Percentiles rank a stretch among this genome's conserved stretches.
Conservation (phyloP, 2,113 vertebrate species). For the Brachirus orientalis region DNA sequence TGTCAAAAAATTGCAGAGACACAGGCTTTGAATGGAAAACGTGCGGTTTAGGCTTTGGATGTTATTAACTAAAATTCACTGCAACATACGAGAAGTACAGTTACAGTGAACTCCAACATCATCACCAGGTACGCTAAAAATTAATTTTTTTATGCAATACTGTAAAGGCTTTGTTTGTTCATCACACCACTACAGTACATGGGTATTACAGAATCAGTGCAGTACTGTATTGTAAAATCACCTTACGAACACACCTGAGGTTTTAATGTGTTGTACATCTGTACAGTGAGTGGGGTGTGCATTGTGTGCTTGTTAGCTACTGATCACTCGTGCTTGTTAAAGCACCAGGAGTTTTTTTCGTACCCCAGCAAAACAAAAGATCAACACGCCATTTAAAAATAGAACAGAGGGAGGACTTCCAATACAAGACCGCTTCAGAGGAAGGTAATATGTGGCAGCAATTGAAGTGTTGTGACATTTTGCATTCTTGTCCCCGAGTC, state of each 20-base stretch:
- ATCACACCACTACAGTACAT: too few species aligned
- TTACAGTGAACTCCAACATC: too few species aligned
- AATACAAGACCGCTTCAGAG: conserved; percentile 6
- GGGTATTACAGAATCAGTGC: too few species aligned
- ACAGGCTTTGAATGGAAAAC: neutral
- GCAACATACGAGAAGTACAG: too few species aligned
- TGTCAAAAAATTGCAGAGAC: too few species aligned
- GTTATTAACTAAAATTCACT: neutral
- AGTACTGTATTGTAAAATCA: too few species aligned
- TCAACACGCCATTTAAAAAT: conserved; percentile 42
- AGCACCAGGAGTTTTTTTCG: neutral
- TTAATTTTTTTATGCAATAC: too few species aligned
- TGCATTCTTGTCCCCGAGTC: conserved; percentile 60
- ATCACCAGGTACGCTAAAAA: too few species aligned
- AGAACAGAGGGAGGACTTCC: conserved; percentile 39
- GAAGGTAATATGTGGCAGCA: conserved; percentile 45
- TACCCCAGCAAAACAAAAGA: conserved; percentile 21
- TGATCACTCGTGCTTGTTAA: conserved; percentile 19
- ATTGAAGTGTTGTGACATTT: conserved; percentile 67
- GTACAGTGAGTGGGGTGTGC: neutral
- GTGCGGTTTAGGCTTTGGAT: conserved; percentile 1
- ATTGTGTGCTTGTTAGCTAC: conserved; percentile 7
- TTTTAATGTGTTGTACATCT: neutral
- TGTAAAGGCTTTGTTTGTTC: too few species aligned
- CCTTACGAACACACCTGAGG: neutral